Base-by-base conservation (phyloP, 2,113 vertebrate genomes). In the Mixornis gularis region DNA sequence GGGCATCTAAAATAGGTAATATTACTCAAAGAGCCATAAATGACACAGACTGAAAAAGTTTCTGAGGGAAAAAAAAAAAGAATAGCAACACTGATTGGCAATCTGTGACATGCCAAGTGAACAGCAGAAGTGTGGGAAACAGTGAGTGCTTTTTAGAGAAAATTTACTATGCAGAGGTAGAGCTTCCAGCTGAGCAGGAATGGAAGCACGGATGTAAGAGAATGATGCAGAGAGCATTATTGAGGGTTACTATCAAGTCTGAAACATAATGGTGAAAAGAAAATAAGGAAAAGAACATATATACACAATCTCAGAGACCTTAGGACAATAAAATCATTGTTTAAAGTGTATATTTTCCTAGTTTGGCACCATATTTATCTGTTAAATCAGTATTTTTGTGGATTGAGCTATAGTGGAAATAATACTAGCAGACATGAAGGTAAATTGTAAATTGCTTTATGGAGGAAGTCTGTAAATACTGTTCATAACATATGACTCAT, bases 101-200 rank as follows among this genome's bases (percentile, higher is more conserved):
- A 70, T 85, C 76, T 64, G n/a, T 60, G 64, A 78, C 79, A 85
- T 80, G 74, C 24, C 59, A 95, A 93, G 63, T 52, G 81, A 94
- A 78, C 78, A 93, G 74, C 7, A 1, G 80, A 65, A 79, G 58
- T 6, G 3, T 20, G 51, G 36, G 44, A 94, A 94, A 93, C 5
- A 63, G 41, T 34, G 17, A 0, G 0, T 92, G 52, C 17, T 52
- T 90, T 92, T 89, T 53, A 92, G 55, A 87, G 36, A n/a, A 90
- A 93, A 93, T 94, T 63, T 84, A 38, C 59, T 76, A 44, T 87
- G 64, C 49, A 83, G 64, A 81, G 24, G 78, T 83, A 92, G 69
- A 52, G 36, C 46, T 92, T 88, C 74, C 64, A 91, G 53, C 43
- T 1, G 3, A 95, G 49, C 40, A 71, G 41, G 27, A 87, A 9